Base-by-base conservation (phyloP, 2,113 vertebrate genomes). In the Onychostruthus taczanowskii region DNA sequence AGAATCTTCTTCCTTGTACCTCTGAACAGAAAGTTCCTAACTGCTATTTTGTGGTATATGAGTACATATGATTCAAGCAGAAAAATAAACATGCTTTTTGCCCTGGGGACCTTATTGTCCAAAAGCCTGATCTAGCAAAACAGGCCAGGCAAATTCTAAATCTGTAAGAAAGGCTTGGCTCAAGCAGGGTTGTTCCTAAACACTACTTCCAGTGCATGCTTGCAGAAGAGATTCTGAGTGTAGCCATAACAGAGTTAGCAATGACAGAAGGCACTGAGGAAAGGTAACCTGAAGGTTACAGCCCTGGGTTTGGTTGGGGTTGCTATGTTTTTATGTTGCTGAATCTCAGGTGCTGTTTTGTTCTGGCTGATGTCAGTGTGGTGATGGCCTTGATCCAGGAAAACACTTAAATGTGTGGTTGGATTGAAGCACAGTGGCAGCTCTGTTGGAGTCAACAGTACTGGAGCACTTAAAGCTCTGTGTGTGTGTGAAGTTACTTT, bases 231-330 rank as follows among this genome's bases (percentile, higher is more conserved):
- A 26, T 50, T 70, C 21, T 8, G 28, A 62, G 43, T 49, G 79
- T 72, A 86, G 79, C 79, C 82, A 39, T 78, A 84, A 90, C 75
- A 77, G 2, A 67, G 70, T 24, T 9, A 39, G 75, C 68, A 70
- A 22, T 66, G 88, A 56, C 83, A 81, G 80, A 11, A 83, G 64
- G 79, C 61, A 15, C 0, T 69, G 73, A 62, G 44, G 86, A 52
- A 92, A 89, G 92, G 93, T 75, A 89, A 90, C 53, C 73, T 95
- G 83, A 92, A 97, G 96, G 95, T 96, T 84, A 93, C 86, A 89
- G 80, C n/a, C 2, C 49, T 16, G 68, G 16, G 4, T 33, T 61
- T 68, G 66, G 47, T 35, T 68, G 89, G 64, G 41, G 56, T 90
- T 96, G 93, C 76, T 95, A 1, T 75, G 79, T 76, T 58, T 95